Conservation (phyloP, 2,888 invertebrate species). For the Watsonalla cultraria region DNA sequence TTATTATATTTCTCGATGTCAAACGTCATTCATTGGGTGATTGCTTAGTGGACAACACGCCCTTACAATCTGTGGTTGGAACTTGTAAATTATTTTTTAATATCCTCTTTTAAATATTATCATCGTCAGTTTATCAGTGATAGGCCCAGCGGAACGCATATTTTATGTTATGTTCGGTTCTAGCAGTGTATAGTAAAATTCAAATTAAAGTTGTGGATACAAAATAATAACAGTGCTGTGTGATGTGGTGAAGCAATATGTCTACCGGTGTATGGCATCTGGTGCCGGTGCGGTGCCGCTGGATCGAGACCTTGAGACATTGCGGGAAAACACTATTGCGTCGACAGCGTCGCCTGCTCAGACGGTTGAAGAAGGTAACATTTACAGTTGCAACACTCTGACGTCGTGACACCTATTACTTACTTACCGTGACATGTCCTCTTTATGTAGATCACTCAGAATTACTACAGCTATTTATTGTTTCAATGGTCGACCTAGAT, state of each 20-base stretch:
- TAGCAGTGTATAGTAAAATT: not conserved
- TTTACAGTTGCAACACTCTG: not conserved
- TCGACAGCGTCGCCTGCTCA: conserved; percentile 63
- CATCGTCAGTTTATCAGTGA: not conserved
- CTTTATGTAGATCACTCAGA: too few species aligned
- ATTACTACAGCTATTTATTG: too few species aligned
- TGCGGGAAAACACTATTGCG: conserved; percentile 72
- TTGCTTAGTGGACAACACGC: not conserved
- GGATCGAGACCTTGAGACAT: conserved; percentile 68
- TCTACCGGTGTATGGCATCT: conserved; percentile 61
- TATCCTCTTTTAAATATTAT: not conserved
- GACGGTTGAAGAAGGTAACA: conserved; percentile 69
- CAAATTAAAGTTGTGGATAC: conserved; percentile 3
- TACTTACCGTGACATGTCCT: too few species aligned
- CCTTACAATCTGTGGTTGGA: not conserved
- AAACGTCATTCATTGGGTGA: not conserved
- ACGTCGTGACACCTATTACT: not conserved
- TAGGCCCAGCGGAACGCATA: not conserved
- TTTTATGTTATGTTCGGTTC: not conserved
- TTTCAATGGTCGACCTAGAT: not conserved
- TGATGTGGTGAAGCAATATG: conserved; percentile 47
- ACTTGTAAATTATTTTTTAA: not conserved
- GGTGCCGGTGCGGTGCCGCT: conserved; percentile 63
- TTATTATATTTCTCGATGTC: not conserved
- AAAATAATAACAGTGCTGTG: conserved; percentile 6